phyloP scores from a whole-genome alignment of 2,113 vertebrate genomes.

The Stegostoma tigrinum region DNA sequence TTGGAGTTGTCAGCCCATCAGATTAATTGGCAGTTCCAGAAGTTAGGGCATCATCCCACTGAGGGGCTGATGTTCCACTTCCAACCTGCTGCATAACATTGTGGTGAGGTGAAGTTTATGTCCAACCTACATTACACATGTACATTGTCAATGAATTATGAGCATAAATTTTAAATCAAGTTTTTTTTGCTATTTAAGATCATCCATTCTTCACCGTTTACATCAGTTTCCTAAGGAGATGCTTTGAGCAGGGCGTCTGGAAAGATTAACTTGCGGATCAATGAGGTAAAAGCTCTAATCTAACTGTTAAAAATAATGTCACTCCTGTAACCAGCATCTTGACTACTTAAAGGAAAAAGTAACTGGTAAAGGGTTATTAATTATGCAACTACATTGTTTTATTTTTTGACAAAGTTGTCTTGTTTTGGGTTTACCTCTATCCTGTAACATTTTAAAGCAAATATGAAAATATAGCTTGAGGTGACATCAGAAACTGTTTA shows the following conservation, averaged over 20 bases:
- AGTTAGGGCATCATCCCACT: no score
- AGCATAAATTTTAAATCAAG: background rate
- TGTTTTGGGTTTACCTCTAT: background rate
- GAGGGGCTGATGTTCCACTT: no score
- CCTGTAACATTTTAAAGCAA: background rate
- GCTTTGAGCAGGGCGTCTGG: background rate
- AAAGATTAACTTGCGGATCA: background rate
- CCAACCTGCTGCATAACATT: no score
- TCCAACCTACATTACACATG: background rate
- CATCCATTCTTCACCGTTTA: background rate
- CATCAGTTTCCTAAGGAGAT: background rate
- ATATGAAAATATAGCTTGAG: background rate
- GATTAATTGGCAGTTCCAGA: no score
- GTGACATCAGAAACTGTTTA: slow-evolving; percentile 44
- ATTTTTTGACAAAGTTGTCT: background rate
- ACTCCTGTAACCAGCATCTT: background rate
- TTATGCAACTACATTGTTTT: no score
- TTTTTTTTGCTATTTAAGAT: background rate
- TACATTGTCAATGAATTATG: background rate
- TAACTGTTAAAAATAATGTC: background rate
- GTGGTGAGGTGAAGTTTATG: no score
- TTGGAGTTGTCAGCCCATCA: no score
- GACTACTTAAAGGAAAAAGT: background rate
- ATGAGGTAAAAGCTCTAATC: background rate
- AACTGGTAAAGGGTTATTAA: background rate